Evolutionary conservation across 2,888 invertebrate genomes (phyloP).

Genomic region (Spisula solida): DNA sequence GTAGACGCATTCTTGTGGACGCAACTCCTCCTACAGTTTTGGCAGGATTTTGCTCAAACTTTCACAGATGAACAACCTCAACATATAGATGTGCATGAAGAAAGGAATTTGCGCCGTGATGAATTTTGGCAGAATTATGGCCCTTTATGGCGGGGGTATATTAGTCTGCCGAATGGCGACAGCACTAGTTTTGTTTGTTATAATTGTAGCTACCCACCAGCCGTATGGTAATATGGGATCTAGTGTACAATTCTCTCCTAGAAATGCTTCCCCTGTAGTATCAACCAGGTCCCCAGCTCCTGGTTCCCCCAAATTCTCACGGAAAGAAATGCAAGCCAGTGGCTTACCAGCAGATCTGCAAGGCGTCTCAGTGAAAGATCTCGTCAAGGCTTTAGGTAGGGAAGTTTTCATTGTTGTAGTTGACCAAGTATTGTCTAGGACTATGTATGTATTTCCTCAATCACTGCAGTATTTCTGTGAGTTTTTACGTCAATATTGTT

Average conservation of each 20-base stretch:
- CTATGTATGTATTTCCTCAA: background rate
- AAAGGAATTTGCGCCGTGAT: too few species aligned
- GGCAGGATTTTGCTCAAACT: too few species aligned
- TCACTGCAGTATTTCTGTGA: constrained; percentile 16
- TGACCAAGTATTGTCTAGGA: background rate
- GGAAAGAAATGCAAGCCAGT: constrained; percentile 70
- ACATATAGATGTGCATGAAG: too few species aligned
- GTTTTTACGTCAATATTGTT: constrained; percentile 18
- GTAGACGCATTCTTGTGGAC: too few species aligned
- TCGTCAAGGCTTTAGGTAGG: constrained; percentile 92
- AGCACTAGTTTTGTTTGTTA: too few species aligned
- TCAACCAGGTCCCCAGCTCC: constrained; percentile 75
- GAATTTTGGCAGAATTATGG: too few species aligned
- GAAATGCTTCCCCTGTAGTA: constrained; percentile 68
- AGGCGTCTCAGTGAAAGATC: constrained; percentile 92
- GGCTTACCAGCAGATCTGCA: constrained; percentile 89
- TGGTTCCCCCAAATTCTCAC: constrained; percentile 78
- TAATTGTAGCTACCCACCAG: constrained; percentile 42
- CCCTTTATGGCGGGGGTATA: too few species aligned
- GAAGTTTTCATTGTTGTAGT: background rate
- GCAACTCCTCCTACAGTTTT: too few species aligned
- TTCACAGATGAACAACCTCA: too few species aligned
- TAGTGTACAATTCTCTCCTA: constrained; percentile 60
- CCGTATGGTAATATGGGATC: constrained; percentile 54
- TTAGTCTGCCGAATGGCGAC: too few species aligned